Base-by-base conservation (phyloP, 1,140 invertebrate species). In the Megalonaias nervosa region DNA sequence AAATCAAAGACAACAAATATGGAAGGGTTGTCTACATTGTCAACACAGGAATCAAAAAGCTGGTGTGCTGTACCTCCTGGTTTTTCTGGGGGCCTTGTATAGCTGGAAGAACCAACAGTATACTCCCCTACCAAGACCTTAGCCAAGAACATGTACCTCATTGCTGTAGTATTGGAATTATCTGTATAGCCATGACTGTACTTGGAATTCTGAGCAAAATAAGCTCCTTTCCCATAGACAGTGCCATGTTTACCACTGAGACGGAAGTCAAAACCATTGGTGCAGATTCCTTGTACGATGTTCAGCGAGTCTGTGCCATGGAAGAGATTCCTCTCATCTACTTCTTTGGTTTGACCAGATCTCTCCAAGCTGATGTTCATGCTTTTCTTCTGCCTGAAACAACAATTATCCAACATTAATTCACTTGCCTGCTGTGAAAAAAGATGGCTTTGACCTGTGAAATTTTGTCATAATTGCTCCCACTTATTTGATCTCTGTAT, bases 1-100 rank as follows among this genome's bases (percentile, higher is more conserved):
- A 82, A 73, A 5, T 84, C 80, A 72, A 88, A 89, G 21, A 89
- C 82, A 48, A 89, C 84, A 81, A 82, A 87, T n/a, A 88, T 89
- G 31, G 38, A 72, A 2, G 88, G 87, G 62, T 85, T 79, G 1
- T 19, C 19, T 3, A 81, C 64, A 62, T 84, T 72, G 71, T 89
- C 79, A 26, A 89, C 88, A 74, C 85, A 87, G 0, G 87, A 88
- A 26, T 89, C 85, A 69, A 84, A 89, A 62, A 85, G 60, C 23
- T 86, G 78, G 65, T 78, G 70, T 6, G 81, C 70, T 55, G 78
- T 77, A 11, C 11, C 38, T n/a, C 70, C 66, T 0, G 79, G 69
- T 59, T 81, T 81, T 69, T 81, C 83, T 16, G 80, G 82, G 17
- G 87, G 87, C 4, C 85, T 84, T 9, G 81, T 74, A 16, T 81